These are phyloP conservation scores for Pristionchus japonicus DNA, from an alignment of 2,888 invertebrate species.

Conservation along the genomic window DNA sequence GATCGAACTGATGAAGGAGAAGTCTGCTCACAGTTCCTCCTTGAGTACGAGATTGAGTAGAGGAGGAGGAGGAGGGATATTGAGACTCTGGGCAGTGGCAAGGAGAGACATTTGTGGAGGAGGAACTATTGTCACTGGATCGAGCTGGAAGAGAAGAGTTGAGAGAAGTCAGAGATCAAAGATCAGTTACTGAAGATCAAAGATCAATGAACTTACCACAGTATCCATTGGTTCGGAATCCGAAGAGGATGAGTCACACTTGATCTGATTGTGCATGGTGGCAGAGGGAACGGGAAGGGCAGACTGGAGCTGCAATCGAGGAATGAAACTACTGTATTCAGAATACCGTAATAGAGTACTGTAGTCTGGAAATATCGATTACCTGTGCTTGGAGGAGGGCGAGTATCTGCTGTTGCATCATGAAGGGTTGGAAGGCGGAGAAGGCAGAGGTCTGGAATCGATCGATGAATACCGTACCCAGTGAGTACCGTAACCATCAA, in stretches of 20 bases:
- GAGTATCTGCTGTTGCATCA: conserved; percentile 45
- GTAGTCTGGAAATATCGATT: not conserved
- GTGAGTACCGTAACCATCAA: not conserved
- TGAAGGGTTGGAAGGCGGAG: conserved; percentile 41
- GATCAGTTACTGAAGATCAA: too few relatives aligned
- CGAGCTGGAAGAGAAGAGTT: not conserved
- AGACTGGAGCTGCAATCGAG: conserved; percentile 30
- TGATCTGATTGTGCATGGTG: not conserved
- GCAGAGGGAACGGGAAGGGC: conserved; percentile 43
- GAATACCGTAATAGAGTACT: not conserved
- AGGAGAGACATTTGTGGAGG: conserved; percentile 18
- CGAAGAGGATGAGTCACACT: not conserved
- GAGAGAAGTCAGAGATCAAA: not conserved
- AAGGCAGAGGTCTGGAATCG: conserved; percentile 14
- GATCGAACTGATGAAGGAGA: not conserved
- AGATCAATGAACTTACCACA: not conserved
- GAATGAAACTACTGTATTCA: not conserved
- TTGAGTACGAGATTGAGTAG: not conserved
- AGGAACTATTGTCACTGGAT: not conserved
- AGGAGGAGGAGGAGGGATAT: not conserved
- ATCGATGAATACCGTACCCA: not conserved
- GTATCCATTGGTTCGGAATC: not conserved
- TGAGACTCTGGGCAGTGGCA: conserved; percentile 16
- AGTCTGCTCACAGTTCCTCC: conserved; percentile 24
- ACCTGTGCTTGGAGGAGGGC: conserved; percentile 45